Percentiles rank a stretch among this genome's conserved stretches.
Evolutionary conservation across 2,797 vertebrate species (phyloP).

Genomic region (Pempheris klunzingeri): DNA sequence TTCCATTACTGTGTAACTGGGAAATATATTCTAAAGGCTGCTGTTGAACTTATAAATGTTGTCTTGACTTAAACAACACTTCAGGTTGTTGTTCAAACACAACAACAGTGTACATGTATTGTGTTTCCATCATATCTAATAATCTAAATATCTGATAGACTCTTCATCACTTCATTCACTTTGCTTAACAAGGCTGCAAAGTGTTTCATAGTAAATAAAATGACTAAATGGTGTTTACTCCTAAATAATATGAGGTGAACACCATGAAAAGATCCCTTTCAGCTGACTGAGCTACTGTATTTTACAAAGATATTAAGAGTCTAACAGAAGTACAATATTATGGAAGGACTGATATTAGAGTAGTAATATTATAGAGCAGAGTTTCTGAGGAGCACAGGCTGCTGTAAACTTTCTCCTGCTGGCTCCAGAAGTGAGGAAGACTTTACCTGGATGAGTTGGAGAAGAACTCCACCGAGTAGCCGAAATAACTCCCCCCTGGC

Average conservation of each 20-base stretch:
- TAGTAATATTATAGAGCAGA: not conserved
- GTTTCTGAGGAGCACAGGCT: not conserved
- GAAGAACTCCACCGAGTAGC: conserved; percentile 90
- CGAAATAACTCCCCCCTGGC: conserved; percentile 87
- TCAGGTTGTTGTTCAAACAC: not conserved
- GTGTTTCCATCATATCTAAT: no score
- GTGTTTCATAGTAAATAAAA: no score
- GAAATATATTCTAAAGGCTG: not conserved
- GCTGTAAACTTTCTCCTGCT: not conserved
- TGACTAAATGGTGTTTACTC: no score
- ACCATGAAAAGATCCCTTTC: not conserved
- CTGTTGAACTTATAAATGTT: not conserved
- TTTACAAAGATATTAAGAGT: no score
- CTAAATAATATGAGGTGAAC: not conserved
- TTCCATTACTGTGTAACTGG: not conserved
- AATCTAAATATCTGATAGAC: no score
- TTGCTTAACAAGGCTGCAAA: no score
- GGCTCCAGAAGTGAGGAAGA: not conserved
- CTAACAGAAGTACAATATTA: not conserved
- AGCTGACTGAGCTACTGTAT: no score
- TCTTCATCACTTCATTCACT: no score
- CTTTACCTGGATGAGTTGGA: conserved; percentile 83
- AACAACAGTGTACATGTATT: no score
- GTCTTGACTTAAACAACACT: no score
- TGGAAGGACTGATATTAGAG: not conserved